These are phyloP conservation scores for Pseudomyrmex flavicornis DNA, from an alignment of 1,140 invertebrate genomes.

Conservation along the genomic window DNA sequence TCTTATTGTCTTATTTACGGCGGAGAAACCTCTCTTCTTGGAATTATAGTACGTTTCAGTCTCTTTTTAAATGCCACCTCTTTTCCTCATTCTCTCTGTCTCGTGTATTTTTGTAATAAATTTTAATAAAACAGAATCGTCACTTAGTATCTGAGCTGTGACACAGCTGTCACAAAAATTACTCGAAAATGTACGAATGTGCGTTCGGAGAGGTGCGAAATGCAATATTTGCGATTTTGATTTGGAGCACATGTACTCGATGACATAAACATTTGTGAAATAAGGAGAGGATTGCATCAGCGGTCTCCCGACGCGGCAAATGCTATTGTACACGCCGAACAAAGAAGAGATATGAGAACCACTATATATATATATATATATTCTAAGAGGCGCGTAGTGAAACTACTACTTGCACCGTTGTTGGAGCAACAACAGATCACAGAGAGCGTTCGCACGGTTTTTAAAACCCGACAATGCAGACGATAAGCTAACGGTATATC, in stretches of 20 bases:
- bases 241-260: neutral
- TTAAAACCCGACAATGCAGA: slow-evolving; percentile 51
- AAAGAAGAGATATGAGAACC: neutral
- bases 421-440: slow-evolving; percentile 46
- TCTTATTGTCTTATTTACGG: neutral
- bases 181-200: too few relatives aligned
- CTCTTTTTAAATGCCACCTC: too few relatives aligned
- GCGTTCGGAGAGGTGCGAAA: too few relatives aligned
- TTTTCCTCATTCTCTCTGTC: too few relatives aligned
- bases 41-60: too few relatives aligned
- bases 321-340: neutral
- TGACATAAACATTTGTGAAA: neutral
- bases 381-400: slow-evolving; percentile 11
- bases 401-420: slow-evolving; percentile 39
- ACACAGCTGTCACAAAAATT: too few relatives aligned
- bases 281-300: neutral
- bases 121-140: too few relatives aligned
- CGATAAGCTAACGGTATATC: slow-evolving; percentile 56
- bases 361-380: neutral
- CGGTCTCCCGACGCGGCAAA: neutral
- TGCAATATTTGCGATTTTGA: neutral
- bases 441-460: slow-evolving; percentile 36
- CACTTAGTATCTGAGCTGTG: too few relatives aligned
- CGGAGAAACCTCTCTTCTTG: too few relatives aligned
- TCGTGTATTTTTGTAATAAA: too few relatives aligned